phyloP scores from a whole-genome alignment of 1,140 invertebrate species.

The Lordiphosa stackelbergi region DNA sequence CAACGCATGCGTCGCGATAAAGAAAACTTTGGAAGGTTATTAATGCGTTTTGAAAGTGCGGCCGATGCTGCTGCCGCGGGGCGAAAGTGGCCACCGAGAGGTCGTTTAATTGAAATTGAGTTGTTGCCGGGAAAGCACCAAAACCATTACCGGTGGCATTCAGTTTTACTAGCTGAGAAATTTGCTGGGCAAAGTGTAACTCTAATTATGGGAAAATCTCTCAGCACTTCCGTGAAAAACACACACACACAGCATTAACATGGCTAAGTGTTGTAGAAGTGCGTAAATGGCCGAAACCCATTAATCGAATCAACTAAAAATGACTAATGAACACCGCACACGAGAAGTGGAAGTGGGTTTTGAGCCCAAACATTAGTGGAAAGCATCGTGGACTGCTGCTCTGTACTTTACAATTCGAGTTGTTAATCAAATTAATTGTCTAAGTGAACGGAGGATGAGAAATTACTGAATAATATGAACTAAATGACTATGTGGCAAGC shows the following conservation, averaged over 20 bases:
- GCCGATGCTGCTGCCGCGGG: no score
- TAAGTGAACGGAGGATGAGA: neutral
- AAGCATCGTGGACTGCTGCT: neutral
- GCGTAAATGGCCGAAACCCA: slow-evolving; percentile 66
- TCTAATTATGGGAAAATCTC: slow-evolving; percentile 73
- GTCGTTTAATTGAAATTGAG: slow-evolving; percentile 64
- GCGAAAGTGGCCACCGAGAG: slow-evolving; percentile 37
- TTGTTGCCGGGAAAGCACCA: slow-evolving; percentile 48
- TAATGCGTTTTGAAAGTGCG: slow-evolving; percentile 50
- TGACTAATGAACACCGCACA: slow-evolving; percentile 56
- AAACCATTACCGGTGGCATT: slow-evolving; percentile 64
- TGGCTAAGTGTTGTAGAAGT: slow-evolving; percentile 32
- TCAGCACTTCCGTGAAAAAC: slow-evolving; percentile 60
- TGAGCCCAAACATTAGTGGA: slow-evolving; percentile 16
- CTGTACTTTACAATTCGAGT: slow-evolving; percentile 6
- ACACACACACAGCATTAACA: slow-evolving; percentile 32
- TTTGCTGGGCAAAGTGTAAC: slow-evolving; percentile 44
- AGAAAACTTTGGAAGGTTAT: slow-evolving; percentile 39
- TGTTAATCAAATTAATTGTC: slow-evolving; percentile 10
- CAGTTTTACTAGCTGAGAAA: slow-evolving; percentile 66
- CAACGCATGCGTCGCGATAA: slow-evolving; percentile 63
- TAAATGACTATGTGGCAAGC: slow-evolving; percentile 1
- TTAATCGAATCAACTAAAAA: slow-evolving; percentile 71
- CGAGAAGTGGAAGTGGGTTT: slow-evolving; percentile 35
- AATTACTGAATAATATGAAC: neutral